Evolutionary conservation across 2,113 vertebrate genomes (phyloP).

Genomic region (Aythya baeri): DNA sequence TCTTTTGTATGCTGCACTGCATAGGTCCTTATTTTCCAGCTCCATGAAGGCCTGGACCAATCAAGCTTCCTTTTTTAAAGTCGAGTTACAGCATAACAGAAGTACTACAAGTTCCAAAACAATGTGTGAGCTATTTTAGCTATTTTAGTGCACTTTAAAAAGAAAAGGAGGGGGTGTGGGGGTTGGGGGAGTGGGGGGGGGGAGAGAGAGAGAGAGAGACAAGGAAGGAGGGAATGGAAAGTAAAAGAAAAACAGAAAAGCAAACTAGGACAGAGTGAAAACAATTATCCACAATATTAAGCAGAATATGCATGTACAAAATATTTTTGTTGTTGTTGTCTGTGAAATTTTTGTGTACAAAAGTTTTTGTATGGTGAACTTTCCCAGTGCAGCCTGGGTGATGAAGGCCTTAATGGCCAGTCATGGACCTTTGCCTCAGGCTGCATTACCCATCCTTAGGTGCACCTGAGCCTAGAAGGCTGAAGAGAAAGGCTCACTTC

Average conservation of each 20-base stretch:
- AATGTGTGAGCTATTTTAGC: conserved; percentile 50
- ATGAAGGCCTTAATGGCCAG: background rate
- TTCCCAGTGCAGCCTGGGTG: background rate
- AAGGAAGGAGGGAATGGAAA: background rate
- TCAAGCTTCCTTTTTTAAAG: conserved; percentile 23
- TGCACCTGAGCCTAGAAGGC: background rate
- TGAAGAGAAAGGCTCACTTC: background rate
- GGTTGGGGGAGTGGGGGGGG: no score
- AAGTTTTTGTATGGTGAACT: background rate
- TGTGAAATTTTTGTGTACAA: background rate
- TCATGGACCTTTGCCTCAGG: background rate
- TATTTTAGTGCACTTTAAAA: background rate
- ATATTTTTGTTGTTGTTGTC: background rate
- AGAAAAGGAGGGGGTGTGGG: no score
- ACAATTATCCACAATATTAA: background rate
- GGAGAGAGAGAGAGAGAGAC: no score
- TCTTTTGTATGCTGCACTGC: conserved; percentile 19
- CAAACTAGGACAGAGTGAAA: background rate
- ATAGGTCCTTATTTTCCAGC: conserved; percentile 59
- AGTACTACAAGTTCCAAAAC: conserved; percentile 66
- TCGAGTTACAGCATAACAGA: conserved; percentile 17
- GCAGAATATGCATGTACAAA: background rate
- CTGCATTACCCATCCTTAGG: background rate
- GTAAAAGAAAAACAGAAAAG: background rate
- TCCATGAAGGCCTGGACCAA: background rate